Base-by-base conservation (phyloP, 35 echinoderm and acorn worm species). In the Holothuria glaberrima region DNA sequence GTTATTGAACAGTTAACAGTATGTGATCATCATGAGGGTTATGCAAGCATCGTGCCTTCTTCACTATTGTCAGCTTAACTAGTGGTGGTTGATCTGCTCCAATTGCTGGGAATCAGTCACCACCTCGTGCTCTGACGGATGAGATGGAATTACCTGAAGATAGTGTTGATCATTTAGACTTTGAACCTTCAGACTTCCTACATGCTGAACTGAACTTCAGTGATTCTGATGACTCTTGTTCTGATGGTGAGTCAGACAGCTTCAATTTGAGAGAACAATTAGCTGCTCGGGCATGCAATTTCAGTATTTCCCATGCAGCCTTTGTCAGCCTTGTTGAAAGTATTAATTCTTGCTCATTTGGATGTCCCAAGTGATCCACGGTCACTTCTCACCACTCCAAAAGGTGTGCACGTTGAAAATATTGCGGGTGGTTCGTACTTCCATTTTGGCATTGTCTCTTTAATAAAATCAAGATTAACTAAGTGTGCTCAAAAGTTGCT, bases 361-460 rank as follows among this genome's bases (percentile, higher is more conserved):
- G 22, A 34, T 75, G 25, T 92, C 21, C 90, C 90, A 20, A 60
- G 46, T 57, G 90, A 92, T 75, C 65, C 90, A 0, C 19, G 82
- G 22, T 57, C 90, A 0, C 90, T 92, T 7, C 68, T 92, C 13
- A 9, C 24, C 9, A 92, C 90, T 2, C 58, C 60, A 18, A 45
- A 18, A 18, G 36, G 36, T n/a, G 9, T 21, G 12, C 5, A 27
- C 12, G 30, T 71, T 21, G 44, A 71, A 62, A 79, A 86, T 50
- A 12, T 71, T 48, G 45, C 61, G 57, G 90, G 68, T 45, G 90
- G 90, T n/a, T 31, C 65, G 25, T 92, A 86, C 35, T 75, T 45
- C 52, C 69, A 92, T 58, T 87, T 92, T 92, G 82, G 90, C 20
- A 22, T 77, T 45, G 38, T 22, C 0, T 20, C 18, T n/a, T 87